Evolutionary conservation across 2,888 invertebrate genomes (phyloP), one percentile per base, ranked within the genome.

Genomic region (Cephus pygmeus): DNA sequence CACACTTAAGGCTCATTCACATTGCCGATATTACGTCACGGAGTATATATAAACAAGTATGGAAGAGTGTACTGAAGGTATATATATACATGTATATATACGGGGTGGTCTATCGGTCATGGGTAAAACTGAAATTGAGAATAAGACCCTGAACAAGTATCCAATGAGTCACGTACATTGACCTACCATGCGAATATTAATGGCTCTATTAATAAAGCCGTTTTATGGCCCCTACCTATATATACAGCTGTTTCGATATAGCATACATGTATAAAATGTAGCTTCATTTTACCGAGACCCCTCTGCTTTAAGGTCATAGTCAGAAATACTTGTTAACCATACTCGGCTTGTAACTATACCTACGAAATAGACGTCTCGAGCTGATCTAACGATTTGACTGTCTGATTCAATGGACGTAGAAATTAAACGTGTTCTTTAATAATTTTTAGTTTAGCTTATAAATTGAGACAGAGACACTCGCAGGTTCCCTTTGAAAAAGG

Each of bases 1-100:
- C 76, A 82, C 80, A 85, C 85, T 85, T 87, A 85, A 85, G 82
- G 80, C 79, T 77, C 80, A 79, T 80, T 79, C 82, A 80, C 82
- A 79, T 79, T 75, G 75, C 75, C 31, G 56, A 69, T 77, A 56
- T 76, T 76, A 77, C 75, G 74, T 75, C 77, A 36, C 31, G 11
- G 75, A 33, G 36, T 73, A 75, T 34, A 69, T 76, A 77, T 75
- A 69, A 69, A 56, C 36, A 75, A 36, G 73, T 31, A 35, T 69
- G 2, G 73, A 31, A 31, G 12, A 15, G 56, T 34, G 69, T 1
- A 4, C 40, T 73, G 36, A 77, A 34, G 33, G 34, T 75, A 75
- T 75, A 4, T 33, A 33, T 33, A 33, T 33, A 4, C 3, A 15
- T 36, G 33, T 73, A 69, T 76, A 69, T 73, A 56, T 23, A 56